Evolutionary conservation across 1,140 invertebrate species (phyloP).

Genomic region (Drosophila teissieri): DNA sequence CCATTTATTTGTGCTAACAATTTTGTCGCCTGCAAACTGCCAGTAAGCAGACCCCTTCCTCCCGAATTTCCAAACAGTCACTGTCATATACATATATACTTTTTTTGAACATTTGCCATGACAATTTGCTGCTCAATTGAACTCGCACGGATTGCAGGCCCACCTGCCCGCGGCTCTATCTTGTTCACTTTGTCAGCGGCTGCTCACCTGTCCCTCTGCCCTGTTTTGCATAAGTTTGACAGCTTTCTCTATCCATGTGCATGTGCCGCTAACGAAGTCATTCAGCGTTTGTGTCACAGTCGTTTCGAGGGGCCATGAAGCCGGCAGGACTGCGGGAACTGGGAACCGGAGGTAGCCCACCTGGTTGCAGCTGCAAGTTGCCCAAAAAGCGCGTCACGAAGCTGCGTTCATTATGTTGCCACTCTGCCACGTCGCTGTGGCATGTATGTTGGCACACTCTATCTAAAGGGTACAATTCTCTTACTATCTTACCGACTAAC

Average conservation of each 20-base stretch:
- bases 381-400: slow-evolving; percentile 45
- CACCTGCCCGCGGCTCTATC: slow-evolving; percentile 12
- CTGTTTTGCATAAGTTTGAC: slow-evolving; percentile 79
- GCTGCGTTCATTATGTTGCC: slow-evolving; percentile 69
- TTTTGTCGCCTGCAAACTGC: slow-evolving; percentile 36
- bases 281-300: slow-evolving; percentile 62
- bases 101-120: slow-evolving; percentile 41
- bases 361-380: slow-evolving; percentile 40
- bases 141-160: slow-evolving; percentile 53
- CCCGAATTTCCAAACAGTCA: not conserved
- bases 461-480: no score
- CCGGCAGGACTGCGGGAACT: slow-evolving; percentile 2
- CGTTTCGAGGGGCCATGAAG: slow-evolving; percentile 5
- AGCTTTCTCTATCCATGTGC: slow-evolving; percentile 38
- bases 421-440: slow-evolving; percentile 34
- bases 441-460: slow-evolving; percentile 14
- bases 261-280: slow-evolving; percentile 71
- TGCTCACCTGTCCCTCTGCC: slow-evolving; percentile 28
- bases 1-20: slow-evolving; percentile 75
- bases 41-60: not conserved
- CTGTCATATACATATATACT: not conserved
- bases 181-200: slow-evolving; percentile 29
- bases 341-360: slow-evolving; percentile 13
- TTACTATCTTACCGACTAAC: no score
- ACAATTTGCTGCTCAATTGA: slow-evolving; percentile 80